Evolutionary conservation across 2,888 invertebrate species (phyloP), one percentile per base, ranked within the genome.

Genomic region (Noctuana brunneofusca): DNA sequence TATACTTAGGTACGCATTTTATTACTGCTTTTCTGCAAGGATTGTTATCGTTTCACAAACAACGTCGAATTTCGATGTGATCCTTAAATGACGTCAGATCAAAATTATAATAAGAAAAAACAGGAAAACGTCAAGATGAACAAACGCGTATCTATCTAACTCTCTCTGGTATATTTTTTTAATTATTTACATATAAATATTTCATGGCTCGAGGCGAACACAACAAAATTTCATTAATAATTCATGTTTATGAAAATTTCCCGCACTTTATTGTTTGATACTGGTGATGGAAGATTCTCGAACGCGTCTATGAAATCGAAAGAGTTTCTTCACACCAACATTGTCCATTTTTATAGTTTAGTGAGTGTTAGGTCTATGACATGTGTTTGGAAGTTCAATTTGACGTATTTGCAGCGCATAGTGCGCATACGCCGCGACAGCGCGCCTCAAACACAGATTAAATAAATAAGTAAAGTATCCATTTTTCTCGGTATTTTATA

Each of bases 121-220:
- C 35, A 50, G 54, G 64, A 59, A 63, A 65, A 64, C 64, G 67
- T 66, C 65, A 55, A 60, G 49, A 60, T 53, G 65, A 66, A 64
- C 65, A 67, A 63, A 58, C 64, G 58, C 56, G 22, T 55, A 41
- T 50, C 20, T n/a, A 55, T 32, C 9, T 46, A 8, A 5, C 35
- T 57, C 20, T 5, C 22, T 52, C 5, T 32, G 49, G 46, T 52
- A 57, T 56, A 50, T 56, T 56, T 57, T 38, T 57, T 63, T 68
- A 71, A 72, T 73, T 72, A 69, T 72, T 69, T 69, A 52, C 20
- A 65, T 59, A 69, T 72, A 70, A 74, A 72, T 70, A 71, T 69
- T 71, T 68, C 68, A 71, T 66, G 65, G 58, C 53, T 53, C 24
- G 57, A 46, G 59, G 64, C 30, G 60, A 57, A 58, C 64, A 65